Evolutionary conservation across 1,140 invertebrate genomes (phyloP), one percentile per base, ranked within the genome.

Genomic region (Sinella curviseta): DNA sequence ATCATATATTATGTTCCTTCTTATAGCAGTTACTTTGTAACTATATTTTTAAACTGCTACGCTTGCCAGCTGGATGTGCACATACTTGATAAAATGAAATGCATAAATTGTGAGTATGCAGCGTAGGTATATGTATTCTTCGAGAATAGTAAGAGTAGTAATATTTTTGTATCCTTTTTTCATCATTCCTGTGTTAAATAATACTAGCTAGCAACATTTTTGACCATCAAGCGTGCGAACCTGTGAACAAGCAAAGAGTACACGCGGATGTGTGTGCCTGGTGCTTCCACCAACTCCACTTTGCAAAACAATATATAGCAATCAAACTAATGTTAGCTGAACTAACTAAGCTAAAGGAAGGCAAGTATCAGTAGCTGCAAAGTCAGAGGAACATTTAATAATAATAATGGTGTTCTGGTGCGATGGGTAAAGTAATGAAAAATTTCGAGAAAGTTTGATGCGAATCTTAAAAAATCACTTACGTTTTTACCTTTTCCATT

Each of bases 391-490:
- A 48, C 39, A 20, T 60, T 14, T 26, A 60, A 60, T 60, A n/a
- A 60, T 48, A 48, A 20, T 48, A 48, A 48, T 48, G 8, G 8
- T 48, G 39, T 48, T 48, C 39, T 48, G 39, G 4, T 60, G 24
- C 24, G 57, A 60, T 12, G 57, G 24, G 14, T 26, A 60, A n/a
- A n/a, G 12, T 60, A 12, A 60, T 12, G 57, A 60, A 60, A 12
- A 60, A 60, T 60, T 60, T 60, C 24, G 57, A 60, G 57, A 60
- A 60, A 60, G 57, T 60, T 60, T 60, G 24, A 60, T 60, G 57
- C 24, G 24, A 60, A 60, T 60, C 39, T 48, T 20, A 48, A 48
- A 48, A 48, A 48, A 12, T 48, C 8, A 48, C 20, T 48, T 48
- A 20, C 39, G 8, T 48, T 48, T 48, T 48, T 48, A n/a, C n/a